phyloP scores from a whole-genome alignment of 37 sponge, comb jelly and placozoan genomes.

The Ianthella basta region DNA sequence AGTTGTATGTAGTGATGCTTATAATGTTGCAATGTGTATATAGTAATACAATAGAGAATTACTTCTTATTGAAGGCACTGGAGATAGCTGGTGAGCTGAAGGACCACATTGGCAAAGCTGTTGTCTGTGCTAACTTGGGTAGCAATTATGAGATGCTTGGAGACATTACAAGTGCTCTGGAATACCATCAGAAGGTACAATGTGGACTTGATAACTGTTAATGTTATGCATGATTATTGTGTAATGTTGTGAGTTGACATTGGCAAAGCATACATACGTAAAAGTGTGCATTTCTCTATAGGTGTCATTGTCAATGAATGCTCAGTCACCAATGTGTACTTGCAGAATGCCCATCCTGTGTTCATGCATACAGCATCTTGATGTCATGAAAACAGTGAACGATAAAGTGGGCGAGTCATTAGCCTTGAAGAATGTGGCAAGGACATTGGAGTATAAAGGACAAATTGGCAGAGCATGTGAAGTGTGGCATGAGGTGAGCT shows the following conservation, averaged over 20 bases:
- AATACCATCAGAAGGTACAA: constrained; percentile 72
- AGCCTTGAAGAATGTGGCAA: constrained; percentile 73
- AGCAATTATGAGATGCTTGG: constrained; percentile 71
- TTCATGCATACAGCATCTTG: constrained; percentile 41
- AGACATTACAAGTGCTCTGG: constrained; percentile 60
- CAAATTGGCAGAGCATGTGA: constrained; percentile 61
- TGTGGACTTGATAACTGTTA: neutral
- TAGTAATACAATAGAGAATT: neutral
- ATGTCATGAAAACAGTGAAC: constrained; percentile 40
- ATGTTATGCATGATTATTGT: neutral
- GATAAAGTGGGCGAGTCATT: constrained; percentile 62
- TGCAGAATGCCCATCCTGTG: neutral
- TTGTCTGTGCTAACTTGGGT: constrained; percentile 70
- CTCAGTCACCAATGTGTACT: too few relatives aligned
- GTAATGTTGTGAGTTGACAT: constrained; percentile 10
- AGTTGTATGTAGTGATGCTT: neutral
- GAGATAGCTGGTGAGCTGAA: constrained; percentile 67
- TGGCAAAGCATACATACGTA: too few relatives aligned
- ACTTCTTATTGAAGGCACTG: constrained; percentile 34
- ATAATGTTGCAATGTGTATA: neutral
- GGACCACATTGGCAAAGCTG: constrained; percentile 69
- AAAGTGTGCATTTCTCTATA: too few relatives aligned
- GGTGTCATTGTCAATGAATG: too few relatives aligned
- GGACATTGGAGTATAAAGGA: constrained; percentile 56
- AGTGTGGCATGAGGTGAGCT: constrained; percentile 59